A percentile compares a stretch with the other conserved stretches of the same genome.
Conservation (phyloP, 2,113 vertebrate species). For the Mormyrus lacerda region DNA sequence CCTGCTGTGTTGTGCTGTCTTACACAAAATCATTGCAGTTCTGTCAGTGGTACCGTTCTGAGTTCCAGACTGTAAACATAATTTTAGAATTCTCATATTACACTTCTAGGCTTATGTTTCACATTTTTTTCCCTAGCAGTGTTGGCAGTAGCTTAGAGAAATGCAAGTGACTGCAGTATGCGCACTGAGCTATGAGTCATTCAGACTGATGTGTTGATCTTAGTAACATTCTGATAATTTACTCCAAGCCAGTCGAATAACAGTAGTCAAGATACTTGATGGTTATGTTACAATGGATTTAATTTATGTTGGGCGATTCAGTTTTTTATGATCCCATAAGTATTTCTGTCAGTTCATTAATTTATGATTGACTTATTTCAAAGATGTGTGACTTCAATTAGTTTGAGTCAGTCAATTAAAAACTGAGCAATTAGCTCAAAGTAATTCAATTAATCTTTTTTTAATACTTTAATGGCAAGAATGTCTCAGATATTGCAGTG, state of each 20-base stretch:
- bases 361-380: slow-evolving; percentile 1
- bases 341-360: slow-evolving; percentile 3
- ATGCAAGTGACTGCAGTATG: neutral
- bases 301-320: slow-evolving; percentile 1
- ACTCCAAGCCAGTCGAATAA: neutral
- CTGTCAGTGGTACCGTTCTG: neutral
- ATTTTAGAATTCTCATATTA: neutral
- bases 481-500: neutral
- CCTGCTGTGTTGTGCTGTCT: neutral
- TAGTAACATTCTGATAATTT: neutral
- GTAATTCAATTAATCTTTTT: slow-evolving; percentile 13
- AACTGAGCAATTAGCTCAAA: slow-evolving; percentile 3
- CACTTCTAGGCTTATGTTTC: neutral
- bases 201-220: neutral
- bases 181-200: neutral
- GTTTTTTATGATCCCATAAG: neutral
- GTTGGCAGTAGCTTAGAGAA: neutral
- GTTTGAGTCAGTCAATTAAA: slow-evolving; percentile 8
- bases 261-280: neutral
- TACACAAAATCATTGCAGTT: neutral
- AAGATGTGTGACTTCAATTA: neutral
- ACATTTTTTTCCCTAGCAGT: neutral
- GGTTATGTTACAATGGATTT: slow-evolving; percentile 1
- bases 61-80: neutral
- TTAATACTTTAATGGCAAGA: neutral